Base-by-base conservation (phyloP, 2,888 invertebrate species). In the Gymnocheta viridis region DNA sequence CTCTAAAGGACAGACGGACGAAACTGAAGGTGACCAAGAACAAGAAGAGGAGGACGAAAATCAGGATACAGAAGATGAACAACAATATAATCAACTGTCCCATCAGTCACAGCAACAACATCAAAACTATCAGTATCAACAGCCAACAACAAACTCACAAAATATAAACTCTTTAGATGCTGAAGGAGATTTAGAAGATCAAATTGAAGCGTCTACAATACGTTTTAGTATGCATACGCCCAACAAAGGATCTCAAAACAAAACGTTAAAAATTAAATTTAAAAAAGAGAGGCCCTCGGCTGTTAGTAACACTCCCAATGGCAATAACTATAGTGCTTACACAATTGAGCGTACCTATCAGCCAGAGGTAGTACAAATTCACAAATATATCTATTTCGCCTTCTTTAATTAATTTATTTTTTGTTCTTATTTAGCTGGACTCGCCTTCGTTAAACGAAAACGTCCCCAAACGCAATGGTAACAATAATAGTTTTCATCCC, bases 261-360 rank as follows among this genome's bases (percentile, higher is more conserved):
- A 92, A 86, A 90, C 91, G 7, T 90, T 92, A 0, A 92, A 92
- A 86, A 92, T 92, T 49, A 92, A 92, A 82, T 92, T 92, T 58
- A 91, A 89, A 79, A 91, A 91, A 77, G 91, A 91, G 62, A 60
- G 84, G 27, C 56, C 73, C 2, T 22, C 72, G 2, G n/a, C 67
- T 19, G 84, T 72, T 12, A 82, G 78, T 14, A 85, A 77, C 35
- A 88, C 90, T 6, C 86, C 88, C 2, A 89, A 90, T 73, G 90
- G 91, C 82, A 89, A 88, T 86, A 89, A 89, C 74, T 91, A 90
- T 72, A 89, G 89, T 85, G 90, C 90, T 77, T 91, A 91, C 35
- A 90, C 89, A 17, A 91, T 91, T 70, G 91, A 91, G 44, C 89
- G 88, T 69, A 88, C 87, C 72, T 90, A 89, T 76, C 88, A 88